A percentile compares a stretch with the other conserved stretches of the same genome.
These are phyloP conservation scores for Aphaenogaster ashmeadi DNA, from an alignment of 1,140 invertebrate genomes.

Conservation along the genomic window DNA sequence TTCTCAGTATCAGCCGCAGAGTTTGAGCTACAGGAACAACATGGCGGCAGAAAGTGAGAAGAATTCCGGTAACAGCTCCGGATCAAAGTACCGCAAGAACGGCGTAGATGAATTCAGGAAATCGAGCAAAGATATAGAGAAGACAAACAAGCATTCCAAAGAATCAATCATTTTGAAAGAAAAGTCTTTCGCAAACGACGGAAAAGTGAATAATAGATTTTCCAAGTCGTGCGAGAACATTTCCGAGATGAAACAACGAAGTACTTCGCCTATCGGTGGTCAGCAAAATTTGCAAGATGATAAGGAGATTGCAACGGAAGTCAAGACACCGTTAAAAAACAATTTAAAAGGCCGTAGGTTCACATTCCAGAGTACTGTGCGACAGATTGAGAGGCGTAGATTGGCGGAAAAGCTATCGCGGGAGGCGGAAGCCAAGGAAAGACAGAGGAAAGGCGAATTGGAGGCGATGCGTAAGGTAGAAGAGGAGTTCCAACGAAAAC, in stretches of 20 bases:
- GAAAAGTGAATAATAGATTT: slow-evolving; percentile 62
- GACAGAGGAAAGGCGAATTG: slow-evolving; percentile 91
- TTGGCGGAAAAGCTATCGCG: slow-evolving; percentile 92
- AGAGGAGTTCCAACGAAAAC: slow-evolving; percentile 92
- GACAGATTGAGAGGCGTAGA: slow-evolving; percentile 91
- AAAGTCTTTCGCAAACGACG: background rate
- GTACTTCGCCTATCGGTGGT: slow-evolving; percentile 65
- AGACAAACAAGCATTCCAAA: slow-evolving; percentile 20
- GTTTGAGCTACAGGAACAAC: slow-evolving; percentile 69
- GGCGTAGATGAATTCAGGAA: slow-evolving; percentile 42
- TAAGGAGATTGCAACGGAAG: slow-evolving; percentile 71
- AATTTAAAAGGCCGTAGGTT: slow-evolving; percentile 89
- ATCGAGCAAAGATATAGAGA: slow-evolving; percentile 59
- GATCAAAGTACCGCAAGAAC: slow-evolving; percentile 70
- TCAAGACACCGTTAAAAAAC: slow-evolving; percentile 69
- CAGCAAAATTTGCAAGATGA: slow-evolving; percentile 79
- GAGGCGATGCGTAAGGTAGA: slow-evolving; percentile 93
- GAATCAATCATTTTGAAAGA: slow-evolving; percentile 4
- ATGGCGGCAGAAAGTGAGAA: slow-evolving; percentile 24
- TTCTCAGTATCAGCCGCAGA: slow-evolving; percentile 74
- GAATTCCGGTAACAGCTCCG: slow-evolving; percentile 38
- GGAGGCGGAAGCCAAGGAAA: slow-evolving; percentile 93
- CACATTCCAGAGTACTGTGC: slow-evolving; percentile 93
- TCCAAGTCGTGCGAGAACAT: slow-evolving; percentile 87
- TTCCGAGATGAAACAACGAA: slow-evolving; percentile 80